Conservation (phyloP, 1,140 invertebrate species). For the Heliothis subflexa region DNA sequence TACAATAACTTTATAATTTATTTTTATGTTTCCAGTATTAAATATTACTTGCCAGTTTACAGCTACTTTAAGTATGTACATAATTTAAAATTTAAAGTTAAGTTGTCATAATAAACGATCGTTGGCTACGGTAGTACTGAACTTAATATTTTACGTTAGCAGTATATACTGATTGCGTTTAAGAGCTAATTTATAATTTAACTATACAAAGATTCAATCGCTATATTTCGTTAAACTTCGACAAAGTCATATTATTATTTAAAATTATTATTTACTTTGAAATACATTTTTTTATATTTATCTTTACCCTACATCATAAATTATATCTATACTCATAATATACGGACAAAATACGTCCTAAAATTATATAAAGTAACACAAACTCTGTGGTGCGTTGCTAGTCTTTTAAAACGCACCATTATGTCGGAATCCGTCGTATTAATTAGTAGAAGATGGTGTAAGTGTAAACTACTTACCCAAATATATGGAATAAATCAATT, state of each 20-base stretch:
- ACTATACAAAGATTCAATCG: slow-evolving; percentile 42
- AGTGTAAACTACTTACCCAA: slow-evolving; percentile 19
- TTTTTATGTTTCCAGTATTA: slow-evolving; percentile 82
- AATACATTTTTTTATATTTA: slow-evolving; percentile 37
- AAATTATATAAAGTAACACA: slow-evolving; percentile 48
- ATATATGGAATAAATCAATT: slow-evolving; percentile 5
- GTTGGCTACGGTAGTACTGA: slow-evolving; percentile 42
- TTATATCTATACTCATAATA: slow-evolving; percentile 52
- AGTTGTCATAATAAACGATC: slow-evolving; percentile 58
- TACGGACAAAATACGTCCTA: slow-evolving; percentile 59
- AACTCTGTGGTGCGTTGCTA: slow-evolving; percentile 41
- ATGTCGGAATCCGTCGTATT: slow-evolving; percentile 45
- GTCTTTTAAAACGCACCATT: slow-evolving; percentile 48
- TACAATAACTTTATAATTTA: slow-evolving; percentile 56
- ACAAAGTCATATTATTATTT: slow-evolving; percentile 61
- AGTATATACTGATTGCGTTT: slow-evolving; percentile 37
- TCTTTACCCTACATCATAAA: slow-evolving; percentile 45
- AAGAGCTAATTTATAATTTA: slow-evolving; percentile 41
- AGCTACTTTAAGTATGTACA: slow-evolving; percentile 65
- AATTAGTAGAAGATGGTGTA: slow-evolving; percentile 9
- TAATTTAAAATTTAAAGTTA: slow-evolving; percentile 47
- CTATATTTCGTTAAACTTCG: slow-evolving; percentile 50
- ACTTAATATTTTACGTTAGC: slow-evolving; percentile 38
- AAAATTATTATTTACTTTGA: slow-evolving; percentile 54
- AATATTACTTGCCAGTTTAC: slow-evolving; percentile 80